A percentile compares a stretch with the other conserved stretches of the same genome.
Conservation (phyloP, 1,140 invertebrate species). For the Chrysoperla carnea region DNA sequence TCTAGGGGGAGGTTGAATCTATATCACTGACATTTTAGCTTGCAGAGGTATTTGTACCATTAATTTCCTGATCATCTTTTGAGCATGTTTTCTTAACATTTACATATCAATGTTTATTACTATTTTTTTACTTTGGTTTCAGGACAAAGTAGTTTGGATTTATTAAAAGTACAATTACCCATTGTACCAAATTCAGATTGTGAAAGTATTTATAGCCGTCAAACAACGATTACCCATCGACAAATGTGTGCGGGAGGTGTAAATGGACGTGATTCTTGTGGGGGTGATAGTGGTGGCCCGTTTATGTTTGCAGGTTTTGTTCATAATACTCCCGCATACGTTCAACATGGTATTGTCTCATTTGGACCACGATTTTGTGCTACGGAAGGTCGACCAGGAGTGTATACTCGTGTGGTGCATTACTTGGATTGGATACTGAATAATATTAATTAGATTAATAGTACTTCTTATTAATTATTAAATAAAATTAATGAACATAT, state of each 20-base stretch:
- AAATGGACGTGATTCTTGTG: slow-evolving; percentile 22
- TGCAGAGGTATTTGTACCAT: too few species aligned
- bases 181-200: slow-evolving; percentile 25
- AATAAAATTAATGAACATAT: too few species aligned
- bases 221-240: slow-evolving; percentile 20
- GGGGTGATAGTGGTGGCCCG: slow-evolving; percentile 25
- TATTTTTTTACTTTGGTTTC: slow-evolving; percentile 1
- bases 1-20: too few species aligned
- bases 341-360: slow-evolving; percentile 27
- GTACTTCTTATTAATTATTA: too few species aligned
- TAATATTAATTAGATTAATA: slow-evolving; percentile 20
- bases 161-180: slow-evolving; percentile 31
- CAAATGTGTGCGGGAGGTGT: slow-evolving; percentile 42
- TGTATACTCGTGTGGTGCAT: slow-evolving; percentile 37
- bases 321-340: slow-evolving; percentile 13
- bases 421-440: slow-evolving; percentile 47
- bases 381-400: slow-evolving; percentile 31
- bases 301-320: slow-evolving; percentile 18
- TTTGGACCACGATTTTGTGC: slow-evolving; percentile 31
- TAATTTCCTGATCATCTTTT: too few species aligned
- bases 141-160: slow-evolving; percentile 19
- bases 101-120: too few species aligned
- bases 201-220: slow-evolving; percentile 20
- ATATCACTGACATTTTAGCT: too few species aligned
- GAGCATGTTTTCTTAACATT: slow-evolving; percentile 3